These are phyloP conservation scores for Bos indicus DNA, from an alignment of 2,113 vertebrate genomes.

Conservation along the genomic window DNA sequence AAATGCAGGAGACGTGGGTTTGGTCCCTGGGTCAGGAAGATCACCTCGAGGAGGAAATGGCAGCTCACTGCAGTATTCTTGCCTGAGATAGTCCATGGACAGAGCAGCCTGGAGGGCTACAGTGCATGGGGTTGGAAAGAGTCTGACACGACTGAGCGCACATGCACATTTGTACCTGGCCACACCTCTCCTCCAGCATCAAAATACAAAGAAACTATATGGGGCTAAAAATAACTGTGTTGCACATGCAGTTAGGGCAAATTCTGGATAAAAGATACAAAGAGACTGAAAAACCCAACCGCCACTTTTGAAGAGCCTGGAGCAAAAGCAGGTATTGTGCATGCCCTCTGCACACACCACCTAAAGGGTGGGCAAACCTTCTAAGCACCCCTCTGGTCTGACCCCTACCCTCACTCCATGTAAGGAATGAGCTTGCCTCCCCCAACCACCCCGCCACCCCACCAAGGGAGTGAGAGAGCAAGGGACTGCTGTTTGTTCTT, in stretches of 20 bases:
- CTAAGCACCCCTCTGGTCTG: neutral
- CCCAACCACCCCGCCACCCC: rapidly evolving
- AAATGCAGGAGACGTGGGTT: neutral
- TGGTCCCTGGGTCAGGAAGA: neutral
- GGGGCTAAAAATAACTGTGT: neutral
- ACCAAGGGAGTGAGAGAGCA: neutral
- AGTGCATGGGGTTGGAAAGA: neutral
- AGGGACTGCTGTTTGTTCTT: neutral
- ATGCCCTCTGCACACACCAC: neutral
- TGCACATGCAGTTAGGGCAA: neutral
- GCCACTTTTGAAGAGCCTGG: neutral
- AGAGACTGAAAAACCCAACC: neutral
- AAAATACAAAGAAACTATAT: neutral
- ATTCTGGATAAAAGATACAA: neutral
- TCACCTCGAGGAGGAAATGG: neutral
- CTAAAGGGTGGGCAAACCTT: neutral
- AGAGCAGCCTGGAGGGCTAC: neutral
- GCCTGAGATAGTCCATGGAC: neutral
- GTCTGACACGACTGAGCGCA: rapidly evolving
- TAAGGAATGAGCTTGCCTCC: neutral
- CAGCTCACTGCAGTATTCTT: neutral
- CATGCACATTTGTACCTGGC: neutral
- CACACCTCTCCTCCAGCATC: neutral
- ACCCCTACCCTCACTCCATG: neutral
- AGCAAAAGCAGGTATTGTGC: neutral